phyloP scores from a whole-genome alignment of 2,797 vertebrate species.

The Danio jaintianensis region DNA sequence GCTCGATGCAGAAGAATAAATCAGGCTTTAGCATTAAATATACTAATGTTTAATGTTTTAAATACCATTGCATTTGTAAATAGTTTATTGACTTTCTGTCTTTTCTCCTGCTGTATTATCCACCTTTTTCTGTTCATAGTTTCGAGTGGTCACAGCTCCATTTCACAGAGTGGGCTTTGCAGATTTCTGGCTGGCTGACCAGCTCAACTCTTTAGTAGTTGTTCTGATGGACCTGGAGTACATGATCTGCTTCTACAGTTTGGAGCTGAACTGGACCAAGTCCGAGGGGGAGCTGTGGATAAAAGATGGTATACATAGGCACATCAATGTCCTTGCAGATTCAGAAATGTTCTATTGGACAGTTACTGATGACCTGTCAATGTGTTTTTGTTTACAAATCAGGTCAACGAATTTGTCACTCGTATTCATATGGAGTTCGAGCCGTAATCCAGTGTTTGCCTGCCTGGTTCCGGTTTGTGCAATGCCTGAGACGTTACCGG shows the following conservation, averaged over 20 bases:
- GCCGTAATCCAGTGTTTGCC: conserved; percentile 97
- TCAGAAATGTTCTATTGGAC: background rate
- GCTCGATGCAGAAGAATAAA: too few species aligned
- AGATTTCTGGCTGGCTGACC: conserved; percentile 99
- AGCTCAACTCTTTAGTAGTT: conserved; percentile 93
- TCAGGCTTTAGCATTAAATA: too few species aligned
- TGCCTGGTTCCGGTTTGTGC: conserved; percentile 97
- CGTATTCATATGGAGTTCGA: conserved; percentile 94
- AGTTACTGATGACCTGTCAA: background rate
- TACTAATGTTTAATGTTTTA: too few species aligned
- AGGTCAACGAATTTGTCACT: conserved; percentile 84
- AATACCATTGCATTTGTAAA: background rate
- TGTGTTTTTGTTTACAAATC: conserved; percentile 33
- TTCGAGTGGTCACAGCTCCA: conserved; percentile 96
- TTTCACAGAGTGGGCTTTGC: conserved; percentile 98
- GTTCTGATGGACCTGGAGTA: conserved; percentile 98
- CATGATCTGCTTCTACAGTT: conserved; percentile 98
- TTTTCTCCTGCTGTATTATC: background rate
- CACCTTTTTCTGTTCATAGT: conserved; percentile 74
- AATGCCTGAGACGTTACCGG: conserved; percentile 97
- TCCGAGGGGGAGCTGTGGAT: conserved; percentile 74
- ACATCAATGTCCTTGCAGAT: background rate
- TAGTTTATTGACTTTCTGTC: background rate
- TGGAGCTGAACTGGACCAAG: conserved; percentile 88
- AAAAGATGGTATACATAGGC: conserved; percentile 56